phyloP scores from a whole-genome alignment of 1,140 invertebrate genomes.

The Schlechtendalia chinensis region DNA sequence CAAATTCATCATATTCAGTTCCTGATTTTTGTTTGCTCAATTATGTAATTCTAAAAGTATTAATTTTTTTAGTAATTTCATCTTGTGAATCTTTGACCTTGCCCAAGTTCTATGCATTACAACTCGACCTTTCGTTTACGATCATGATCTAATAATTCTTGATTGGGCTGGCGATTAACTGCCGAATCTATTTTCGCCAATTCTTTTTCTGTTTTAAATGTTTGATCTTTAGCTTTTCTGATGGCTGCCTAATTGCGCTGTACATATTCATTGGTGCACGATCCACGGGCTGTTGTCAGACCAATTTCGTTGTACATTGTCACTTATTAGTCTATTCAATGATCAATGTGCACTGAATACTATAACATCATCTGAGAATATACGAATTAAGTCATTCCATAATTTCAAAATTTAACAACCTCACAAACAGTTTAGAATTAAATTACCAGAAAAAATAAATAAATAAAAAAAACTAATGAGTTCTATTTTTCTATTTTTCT shows the following conservation, averaged over 20 bases:
- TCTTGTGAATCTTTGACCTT: slow-evolving; percentile 72
- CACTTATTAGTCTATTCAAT: not conserved
- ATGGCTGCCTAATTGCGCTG: slow-evolving; percentile 91
- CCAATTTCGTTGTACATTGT: slow-evolving; percentile 99
- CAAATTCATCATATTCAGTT: slow-evolving; percentile 50
- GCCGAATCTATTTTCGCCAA: slow-evolving; percentile 78
- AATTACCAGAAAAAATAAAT: too few relatives aligned
- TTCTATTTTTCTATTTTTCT: too few relatives aligned
- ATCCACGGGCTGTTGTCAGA: slow-evolving; percentile 88
- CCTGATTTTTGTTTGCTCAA: slow-evolving; percentile 23
- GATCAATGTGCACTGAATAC: not conserved
- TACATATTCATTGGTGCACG: slow-evolving; percentile 98
- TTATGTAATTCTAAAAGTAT: slow-evolving; percentile 21
- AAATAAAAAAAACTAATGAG: too few relatives aligned
- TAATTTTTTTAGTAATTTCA: slow-evolving; percentile 50
- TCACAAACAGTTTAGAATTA: too few relatives aligned
- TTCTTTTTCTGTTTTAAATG: slow-evolving; percentile 89
- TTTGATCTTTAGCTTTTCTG: slow-evolving; percentile 80
- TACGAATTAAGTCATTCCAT: too few relatives aligned
- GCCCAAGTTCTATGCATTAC: slow-evolving; percentile 92
- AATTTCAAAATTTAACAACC: too few relatives aligned
- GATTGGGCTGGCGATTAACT: slow-evolving; percentile 85
- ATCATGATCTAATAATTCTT: slow-evolving; percentile 94
- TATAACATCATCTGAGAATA: not conserved
- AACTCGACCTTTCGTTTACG: slow-evolving; percentile 93